Base-by-base conservation (phyloP, 2,797 vertebrate species). In the Anabacerthia variegaticeps region DNA sequence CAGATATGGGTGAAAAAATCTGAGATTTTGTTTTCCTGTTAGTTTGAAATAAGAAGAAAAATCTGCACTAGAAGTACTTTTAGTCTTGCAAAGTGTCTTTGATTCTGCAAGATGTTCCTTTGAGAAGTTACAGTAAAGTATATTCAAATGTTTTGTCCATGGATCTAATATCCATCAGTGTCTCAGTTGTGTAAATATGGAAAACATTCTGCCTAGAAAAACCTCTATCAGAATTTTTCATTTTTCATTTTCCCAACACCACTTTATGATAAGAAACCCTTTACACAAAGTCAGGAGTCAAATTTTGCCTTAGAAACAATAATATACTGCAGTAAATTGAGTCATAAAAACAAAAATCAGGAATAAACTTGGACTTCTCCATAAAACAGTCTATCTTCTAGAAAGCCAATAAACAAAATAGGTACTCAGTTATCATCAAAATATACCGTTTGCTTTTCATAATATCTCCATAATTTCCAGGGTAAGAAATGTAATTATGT, bases 1-100 rank as follows among this genome's bases (percentile, higher is more conserved):
- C 51, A 95, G 96, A 97, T 95, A 91, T 58, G 91, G 84, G 63
- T 36, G 46, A 73, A 83, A 82, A 93, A 95, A 85, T 36, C 59
- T 85, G 58, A 88, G 30, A 59, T 92, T 94, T 90, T 87, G 86
- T 91, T 79, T 92, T 92, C 86, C 79, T 91, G 79, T 80, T 86
- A n/a, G 9, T 83, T 90, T 71, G 32, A 91, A 93, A 63, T 75
- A 49, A 93, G 81, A 86, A 94, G 71, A 94, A 91, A 37, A 67
- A 71, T 59, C 72, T 91, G 36, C 41, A 36, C 16, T 37, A 67
- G 71, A 71, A 80, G 8, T 87, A 67, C 49, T 71, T 69, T 80
- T 89, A 71, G 82, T 85, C 49, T 59, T 75, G 23, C 7, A 44
- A 78, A 46, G 24, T 26, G n/a, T 46, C 91, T 94, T 88, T 87